Conservation (phyloP, 2,113 vertebrate genomes). For the Tenebrosternarchus preto region DNA sequence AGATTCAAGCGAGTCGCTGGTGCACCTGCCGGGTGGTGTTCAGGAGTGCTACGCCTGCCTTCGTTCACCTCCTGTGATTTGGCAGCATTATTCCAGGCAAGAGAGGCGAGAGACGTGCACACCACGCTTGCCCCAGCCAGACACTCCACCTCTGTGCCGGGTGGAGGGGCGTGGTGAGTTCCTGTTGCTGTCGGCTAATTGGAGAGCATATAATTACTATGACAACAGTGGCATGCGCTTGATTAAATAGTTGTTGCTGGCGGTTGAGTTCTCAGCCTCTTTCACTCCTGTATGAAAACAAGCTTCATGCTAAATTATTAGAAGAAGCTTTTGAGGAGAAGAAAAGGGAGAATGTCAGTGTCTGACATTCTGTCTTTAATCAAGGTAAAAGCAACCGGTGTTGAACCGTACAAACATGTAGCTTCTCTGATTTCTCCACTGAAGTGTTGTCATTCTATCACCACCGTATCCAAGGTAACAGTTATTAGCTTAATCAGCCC, state of each 20-base stretch:
- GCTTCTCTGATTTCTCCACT: neutral
- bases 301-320: neutral
- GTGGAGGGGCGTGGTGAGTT: slow-evolving; percentile 1
- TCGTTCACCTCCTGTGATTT: too few species aligned
- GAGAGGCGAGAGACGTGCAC: neutral
- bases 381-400: slow-evolving; percentile 1
- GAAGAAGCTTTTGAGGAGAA: neutral
- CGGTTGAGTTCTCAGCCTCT: slow-evolving; percentile 11
- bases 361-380: slow-evolving; percentile 22
- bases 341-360: neutral
- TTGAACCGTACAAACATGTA: neutral
- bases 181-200: slow-evolving; percentile 26
- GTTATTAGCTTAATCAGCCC: slow-evolving; percentile 43
- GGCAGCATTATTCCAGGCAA: neutral
- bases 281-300: slow-evolving; percentile 13
- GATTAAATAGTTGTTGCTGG: slow-evolving; percentile 21
- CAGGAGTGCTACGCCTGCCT: too few species aligned
- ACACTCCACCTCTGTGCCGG: too few species aligned
- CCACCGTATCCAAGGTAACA: slow-evolving; percentile 54
- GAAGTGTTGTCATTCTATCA: slow-evolving; percentile 1
- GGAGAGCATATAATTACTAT: slow-evolving; percentile 41
- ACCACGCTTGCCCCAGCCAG: too few species aligned
- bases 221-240: neutral
- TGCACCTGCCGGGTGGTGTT: too few species aligned
- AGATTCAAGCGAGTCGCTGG: too few species aligned